These are phyloP conservation scores for Lagodon rhomboides DNA, from an alignment of 2,797 vertebrate genomes.

Conservation along the genomic window DNA sequence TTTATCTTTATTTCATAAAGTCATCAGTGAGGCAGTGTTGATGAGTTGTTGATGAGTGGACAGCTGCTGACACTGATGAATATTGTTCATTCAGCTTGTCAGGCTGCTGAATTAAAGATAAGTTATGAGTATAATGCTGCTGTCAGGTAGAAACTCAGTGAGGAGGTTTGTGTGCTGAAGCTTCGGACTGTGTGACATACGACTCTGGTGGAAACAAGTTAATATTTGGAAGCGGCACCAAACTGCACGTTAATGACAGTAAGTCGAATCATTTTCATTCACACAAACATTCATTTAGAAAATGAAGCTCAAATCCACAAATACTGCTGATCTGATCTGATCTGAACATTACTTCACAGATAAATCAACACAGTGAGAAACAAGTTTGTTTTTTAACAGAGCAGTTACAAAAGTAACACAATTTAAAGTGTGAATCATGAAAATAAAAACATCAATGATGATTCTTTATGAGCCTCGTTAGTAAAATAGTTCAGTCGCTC, in stretches of 20 bases:
- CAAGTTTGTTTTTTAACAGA: no score
- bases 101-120: not conserved
- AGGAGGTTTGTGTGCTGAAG: slow-evolving; percentile 38
- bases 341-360: no score
- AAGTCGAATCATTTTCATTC: slow-evolving; percentile 20
- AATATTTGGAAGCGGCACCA: slow-evolving; percentile 54
- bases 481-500: no score
- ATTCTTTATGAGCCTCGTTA: no score
- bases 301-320: no score
- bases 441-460: no score
- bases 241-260: slow-evolving; percentile 49
- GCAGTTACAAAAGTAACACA: no score
- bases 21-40: not conserved
- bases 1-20: not conserved
- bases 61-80: not conserved
- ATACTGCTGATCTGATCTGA: no score
- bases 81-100: not conserved
- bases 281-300: not conserved
- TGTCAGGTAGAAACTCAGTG: not conserved
- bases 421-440: no score
- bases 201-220: slow-evolving; percentile 4
- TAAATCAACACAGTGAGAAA: no score
- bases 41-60: not conserved
- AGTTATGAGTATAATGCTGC: not conserved
- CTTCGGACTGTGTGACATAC: slow-evolving; percentile 55